Evolutionary conservation across 2,797 vertebrate species (phyloP).

Genomic region (Kryptolebias ocellatus): DNA sequence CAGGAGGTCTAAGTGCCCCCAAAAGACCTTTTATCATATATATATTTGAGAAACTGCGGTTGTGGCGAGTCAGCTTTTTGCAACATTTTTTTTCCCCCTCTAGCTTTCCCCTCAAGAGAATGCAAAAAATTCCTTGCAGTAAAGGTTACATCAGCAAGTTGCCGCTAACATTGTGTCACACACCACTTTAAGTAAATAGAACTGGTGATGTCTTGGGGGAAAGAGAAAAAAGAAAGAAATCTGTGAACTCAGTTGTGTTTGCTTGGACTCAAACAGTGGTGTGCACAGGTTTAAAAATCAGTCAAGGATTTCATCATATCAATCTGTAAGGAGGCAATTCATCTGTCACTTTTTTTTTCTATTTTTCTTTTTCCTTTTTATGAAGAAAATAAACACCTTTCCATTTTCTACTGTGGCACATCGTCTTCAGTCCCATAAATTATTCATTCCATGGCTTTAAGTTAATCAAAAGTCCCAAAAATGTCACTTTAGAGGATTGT

Average conservation of each 20-base stretch:
- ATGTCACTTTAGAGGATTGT: slow-evolving; percentile 45
- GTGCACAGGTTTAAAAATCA: slow-evolving; percentile 26
- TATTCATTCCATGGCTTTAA: slow-evolving; percentile 7
- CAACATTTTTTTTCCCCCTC: neutral
- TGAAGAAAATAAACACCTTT: neutral
- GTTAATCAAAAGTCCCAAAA: slow-evolving; percentile 60
- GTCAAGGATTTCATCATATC: slow-evolving; percentile 34
- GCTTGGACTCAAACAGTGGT: slow-evolving; percentile 31
- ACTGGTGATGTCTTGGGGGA: slow-evolving; percentile 18
- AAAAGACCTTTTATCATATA: slow-evolving; percentile 44
- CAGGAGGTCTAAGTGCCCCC: slow-evolving; percentile 39
- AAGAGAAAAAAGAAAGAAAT: neutral
- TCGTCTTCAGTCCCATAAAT: slow-evolving; percentile 8
- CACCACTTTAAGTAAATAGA: slow-evolving; percentile 39
- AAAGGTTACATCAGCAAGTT: slow-evolving; percentile 60
- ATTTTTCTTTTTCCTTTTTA: neutral
- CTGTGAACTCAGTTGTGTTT: slow-evolving; percentile 34
- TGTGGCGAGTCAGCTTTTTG: slow-evolving; percentile 38
- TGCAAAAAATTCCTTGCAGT: slow-evolving; percentile 40
- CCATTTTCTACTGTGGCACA: neutral
- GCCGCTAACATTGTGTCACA: slow-evolving; percentile 39
- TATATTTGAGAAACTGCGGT: slow-evolving; percentile 67
- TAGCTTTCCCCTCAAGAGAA: slow-evolving; percentile 7
- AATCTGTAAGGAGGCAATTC: slow-evolving; percentile 33
- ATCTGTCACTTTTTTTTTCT: neutral